Percentiles rank a stretch among this genome's conserved stretches.
These are phyloP conservation scores for Bolinopsis microptera DNA, from an alignment of 37 sponge, comb jelly and placozoan genomes.

Conservation along the genomic window DNA sequence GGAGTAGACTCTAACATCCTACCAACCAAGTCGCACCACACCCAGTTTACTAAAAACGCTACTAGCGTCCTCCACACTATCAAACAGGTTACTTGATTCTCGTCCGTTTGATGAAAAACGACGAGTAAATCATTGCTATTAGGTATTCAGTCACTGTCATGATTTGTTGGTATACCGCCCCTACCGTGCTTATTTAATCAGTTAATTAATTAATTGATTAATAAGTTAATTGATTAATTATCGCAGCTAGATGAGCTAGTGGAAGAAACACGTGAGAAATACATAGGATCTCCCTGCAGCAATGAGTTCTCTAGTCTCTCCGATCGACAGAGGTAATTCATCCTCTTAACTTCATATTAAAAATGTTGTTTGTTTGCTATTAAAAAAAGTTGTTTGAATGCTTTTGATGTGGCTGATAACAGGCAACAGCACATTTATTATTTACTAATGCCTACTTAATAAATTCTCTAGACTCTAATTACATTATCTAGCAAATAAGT, in stretches of 20 bases:
- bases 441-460: too few relatives aligned
- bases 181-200: too few relatives aligned
- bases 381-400: not conserved
- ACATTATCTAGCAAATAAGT: too few relatives aligned
- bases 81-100: not conserved
- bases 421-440: too few relatives aligned
- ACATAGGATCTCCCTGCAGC: slow-evolving; percentile 36
- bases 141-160: too few relatives aligned
- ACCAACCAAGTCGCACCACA: not conserved
- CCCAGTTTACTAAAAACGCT: not conserved
- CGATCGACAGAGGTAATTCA: not conserved
- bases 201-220: too few relatives aligned
- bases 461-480: too few relatives aligned
- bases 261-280: not conserved
- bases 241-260: slow-evolving; percentile 45
- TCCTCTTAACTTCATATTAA: not conserved
- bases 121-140: too few relatives aligned
- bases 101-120: too few relatives aligned
- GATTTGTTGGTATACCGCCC: too few relatives aligned
- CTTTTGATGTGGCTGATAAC: too few relatives aligned
- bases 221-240: too few relatives aligned
- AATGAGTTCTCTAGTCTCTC: slow-evolving; percentile 27
- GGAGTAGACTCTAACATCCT: slow-evolving; percentile 3
- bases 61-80: not conserved
- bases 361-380: not conserved